phyloP scores from a whole-genome alignment of 2,113 vertebrate species.

The Pipra filicauda region DNA sequence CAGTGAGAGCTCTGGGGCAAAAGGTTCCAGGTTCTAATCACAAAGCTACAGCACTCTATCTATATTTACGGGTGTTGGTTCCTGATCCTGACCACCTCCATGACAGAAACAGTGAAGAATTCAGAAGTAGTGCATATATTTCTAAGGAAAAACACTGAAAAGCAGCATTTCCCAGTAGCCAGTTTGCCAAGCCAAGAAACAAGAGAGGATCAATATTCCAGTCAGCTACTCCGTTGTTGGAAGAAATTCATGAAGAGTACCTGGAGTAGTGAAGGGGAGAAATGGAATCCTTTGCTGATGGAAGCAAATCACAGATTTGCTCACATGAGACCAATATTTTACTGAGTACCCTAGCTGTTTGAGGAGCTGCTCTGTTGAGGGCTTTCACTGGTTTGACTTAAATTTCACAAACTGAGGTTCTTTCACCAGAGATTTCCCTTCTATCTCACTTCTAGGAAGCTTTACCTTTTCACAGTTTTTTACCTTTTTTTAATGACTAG shows the following conservation, averaged over 20 bases:
- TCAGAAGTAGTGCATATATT: not conserved
- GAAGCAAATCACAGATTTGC: not conserved
- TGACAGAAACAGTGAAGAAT: not conserved
- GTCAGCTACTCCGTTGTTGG: not conserved
- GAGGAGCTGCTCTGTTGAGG: not conserved
- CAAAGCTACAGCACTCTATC: not conserved
- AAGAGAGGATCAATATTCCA: not conserved
- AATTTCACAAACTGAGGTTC: not conserved
- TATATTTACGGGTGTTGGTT: accelerated
- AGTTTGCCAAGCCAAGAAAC: not conserved
- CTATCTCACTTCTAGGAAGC: not conserved
- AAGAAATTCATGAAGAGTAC: not conserved
- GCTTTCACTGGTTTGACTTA: not conserved
- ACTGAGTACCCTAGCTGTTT: not conserved
- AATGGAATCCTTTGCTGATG: not conserved
- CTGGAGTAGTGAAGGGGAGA: not conserved
- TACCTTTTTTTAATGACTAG: not conserved
- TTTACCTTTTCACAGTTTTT: not conserved
- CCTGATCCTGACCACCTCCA: not conserved
- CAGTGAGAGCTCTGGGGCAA: not conserved
- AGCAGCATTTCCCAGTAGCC: not conserved
- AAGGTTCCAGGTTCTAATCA: not conserved
- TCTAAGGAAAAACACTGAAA: not conserved
- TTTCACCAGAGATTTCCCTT: not conserved
- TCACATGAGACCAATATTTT: not conserved